Conservation (phyloP, 2,797 vertebrate genomes). For the Percopsis omiscomaycus region DNA sequence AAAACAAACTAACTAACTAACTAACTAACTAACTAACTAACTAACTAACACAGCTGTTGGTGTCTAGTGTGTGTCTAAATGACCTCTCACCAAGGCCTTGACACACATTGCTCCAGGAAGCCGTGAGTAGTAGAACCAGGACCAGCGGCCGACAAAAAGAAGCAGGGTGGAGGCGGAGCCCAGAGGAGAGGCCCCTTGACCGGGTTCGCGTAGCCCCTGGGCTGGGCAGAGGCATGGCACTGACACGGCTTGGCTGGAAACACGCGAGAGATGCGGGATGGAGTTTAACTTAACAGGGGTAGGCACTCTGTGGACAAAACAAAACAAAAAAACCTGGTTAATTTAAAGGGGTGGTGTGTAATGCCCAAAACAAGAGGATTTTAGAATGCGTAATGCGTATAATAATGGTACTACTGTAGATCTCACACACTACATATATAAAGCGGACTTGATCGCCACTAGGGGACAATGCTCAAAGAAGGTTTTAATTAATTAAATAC, state of each 20-base stretch:
- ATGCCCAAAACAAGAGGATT: not conserved
- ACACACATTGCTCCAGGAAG: conserved; percentile 57
- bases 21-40: not conserved
- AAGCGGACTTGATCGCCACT: too few relatives aligned
- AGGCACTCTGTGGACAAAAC: conserved; percentile 70
- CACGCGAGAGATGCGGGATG: conserved; percentile 25
- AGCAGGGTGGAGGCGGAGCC: conserved; percentile 44
- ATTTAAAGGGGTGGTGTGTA: not conserved
- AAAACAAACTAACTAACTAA: not conserved
- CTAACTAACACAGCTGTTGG: not conserved
- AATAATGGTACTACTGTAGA: not conserved
- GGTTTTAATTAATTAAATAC: too few relatives aligned
- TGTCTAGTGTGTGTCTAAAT: too few relatives aligned
- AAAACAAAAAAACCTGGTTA: conserved; percentile 4
- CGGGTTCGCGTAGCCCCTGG: conserved; percentile 50
- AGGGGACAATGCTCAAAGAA: too few relatives aligned
- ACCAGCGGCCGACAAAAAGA: conserved; percentile 49
- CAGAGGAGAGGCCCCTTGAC: conserved; percentile 45
- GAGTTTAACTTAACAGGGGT: conserved; percentile 64
- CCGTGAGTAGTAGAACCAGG: conserved; percentile 62
- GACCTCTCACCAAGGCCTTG: conserved; percentile 65
- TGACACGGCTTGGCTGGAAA: conserved; percentile 39
- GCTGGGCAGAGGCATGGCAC: conserved; percentile 64
- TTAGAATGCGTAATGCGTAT: not conserved
- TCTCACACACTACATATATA: too few relatives aligned